Conservation (phyloP, 1,140 invertebrate genomes). For the Penaeus vannamei region DNA sequence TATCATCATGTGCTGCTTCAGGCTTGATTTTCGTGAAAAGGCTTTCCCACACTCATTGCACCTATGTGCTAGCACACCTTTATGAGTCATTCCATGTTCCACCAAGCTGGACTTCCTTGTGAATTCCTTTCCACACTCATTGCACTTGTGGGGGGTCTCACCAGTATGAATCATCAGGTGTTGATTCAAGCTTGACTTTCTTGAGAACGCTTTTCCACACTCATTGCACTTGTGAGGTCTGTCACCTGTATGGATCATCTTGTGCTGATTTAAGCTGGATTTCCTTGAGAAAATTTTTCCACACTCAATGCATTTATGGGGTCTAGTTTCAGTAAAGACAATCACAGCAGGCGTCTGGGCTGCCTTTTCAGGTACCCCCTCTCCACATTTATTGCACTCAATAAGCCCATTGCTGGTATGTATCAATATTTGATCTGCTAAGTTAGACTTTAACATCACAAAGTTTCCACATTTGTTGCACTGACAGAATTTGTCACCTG, state of each 20-base stretch:
- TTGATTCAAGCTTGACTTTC: not conserved
- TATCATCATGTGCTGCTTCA: not conserved
- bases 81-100: not conserved
- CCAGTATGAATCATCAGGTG: conserved; percentile 7
- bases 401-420: not conserved
- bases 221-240: conserved; percentile 6
- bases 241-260: not conserved
- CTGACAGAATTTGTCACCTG: not conserved
- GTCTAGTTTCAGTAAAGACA: too few species aligned
- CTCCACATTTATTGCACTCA: not conserved
- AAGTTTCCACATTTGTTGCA: not conserved
- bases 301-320: not conserved
- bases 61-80: not conserved
- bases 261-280: conserved; percentile 6
- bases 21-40: conserved; percentile 1
- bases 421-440: not conserved
- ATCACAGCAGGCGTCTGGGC: too few species aligned
- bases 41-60: not conserved
- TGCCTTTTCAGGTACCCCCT: not conserved
- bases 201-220: conserved; percentile 18
- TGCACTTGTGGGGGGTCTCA: not conserved
- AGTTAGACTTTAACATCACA: not conserved
- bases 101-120: not conserved
- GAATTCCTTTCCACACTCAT: not conserved
- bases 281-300: not conserved